Evolutionary conservation across 2,888 invertebrate species (phyloP), one percentile per base, ranked within the genome.

Genomic region (Cheilosia vernalis): DNA sequence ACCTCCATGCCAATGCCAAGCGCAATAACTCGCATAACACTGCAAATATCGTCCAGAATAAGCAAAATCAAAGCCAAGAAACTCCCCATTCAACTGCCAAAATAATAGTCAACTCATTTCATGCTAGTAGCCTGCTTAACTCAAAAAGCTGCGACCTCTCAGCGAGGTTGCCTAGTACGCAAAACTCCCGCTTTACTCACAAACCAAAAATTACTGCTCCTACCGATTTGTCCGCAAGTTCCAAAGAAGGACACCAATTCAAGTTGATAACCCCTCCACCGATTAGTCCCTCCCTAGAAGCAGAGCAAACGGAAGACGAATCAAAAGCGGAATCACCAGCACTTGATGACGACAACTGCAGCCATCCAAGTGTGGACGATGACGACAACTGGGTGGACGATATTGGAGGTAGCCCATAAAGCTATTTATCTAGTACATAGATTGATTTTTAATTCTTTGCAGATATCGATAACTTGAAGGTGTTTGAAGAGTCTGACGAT

Each of bases 101-200:
- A 88, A 90, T 91, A 64, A 90, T 91, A 79, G 92, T 91, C 42
- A 92, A 91, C 87, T 89, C 91, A 79, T 92, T 91, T 88, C 92
- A 92, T 87, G 91, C 90, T 79, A 91, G 90, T 88, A 91, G 89
- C 85, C 87, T 91, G 88, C 88, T 91, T 63, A 90, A 81, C 85
- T 88, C 89, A 17, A 85, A 76, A 66, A 70, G 17, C 27, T 21
- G 40, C 27, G 85, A 85, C 51, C 53, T 72, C 30, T 13, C 60
- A 27, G 15, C 56, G 56, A 85, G 72, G 70, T 74, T 61, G 10
- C 51, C 58, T 13, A 53, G n/a, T 27, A 6, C 63, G 21, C 74
- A 21, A 74, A 69, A 67, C 51, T 40, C 73, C 24, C 80, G 80
- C 61, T 55, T 53, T 47, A 51, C 69, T 69, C 73, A 69, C 27